phyloP scores from a whole-genome alignment of 2,113 vertebrate species.

The Psammodynastes pulverulentus region DNA sequence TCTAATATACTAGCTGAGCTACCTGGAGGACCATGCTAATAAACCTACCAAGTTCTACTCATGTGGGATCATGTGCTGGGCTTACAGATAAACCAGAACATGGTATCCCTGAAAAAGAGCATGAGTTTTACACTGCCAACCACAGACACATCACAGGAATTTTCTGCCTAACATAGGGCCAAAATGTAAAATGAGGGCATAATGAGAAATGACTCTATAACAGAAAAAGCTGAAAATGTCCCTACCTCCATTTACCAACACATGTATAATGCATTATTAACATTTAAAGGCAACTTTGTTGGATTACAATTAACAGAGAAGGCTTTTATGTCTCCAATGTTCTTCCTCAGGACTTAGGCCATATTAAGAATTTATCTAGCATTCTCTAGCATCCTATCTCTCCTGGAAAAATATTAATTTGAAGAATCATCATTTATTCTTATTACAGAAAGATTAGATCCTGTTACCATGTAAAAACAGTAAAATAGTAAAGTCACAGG shows the following conservation, averaged over 20 bases:
- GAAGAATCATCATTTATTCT: not conserved
- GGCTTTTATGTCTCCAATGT: not conserved
- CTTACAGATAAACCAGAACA: not conserved
- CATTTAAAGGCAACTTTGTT: not conserved
- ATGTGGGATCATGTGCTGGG: not conserved
- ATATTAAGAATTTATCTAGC: not conserved
- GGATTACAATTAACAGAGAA: not conserved
- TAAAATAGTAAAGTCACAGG: not conserved
- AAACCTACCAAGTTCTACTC: not conserved
- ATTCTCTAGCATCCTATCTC: too few species aligned
- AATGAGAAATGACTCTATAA: not conserved
- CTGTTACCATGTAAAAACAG: not conserved
- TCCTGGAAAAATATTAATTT: not conserved
- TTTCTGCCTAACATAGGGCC: not conserved
- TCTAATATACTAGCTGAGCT: not conserved
- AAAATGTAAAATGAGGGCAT: not conserved
- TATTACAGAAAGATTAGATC: not conserved
- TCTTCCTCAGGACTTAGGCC: not conserved
- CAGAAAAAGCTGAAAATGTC: not conserved
- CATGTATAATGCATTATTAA: not conserved
- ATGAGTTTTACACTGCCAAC: not conserved
- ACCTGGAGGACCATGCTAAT: not conserved
- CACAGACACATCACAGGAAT: not conserved
- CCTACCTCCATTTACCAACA: not conserved
- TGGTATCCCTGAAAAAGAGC: not conserved